Evolutionary conservation across 2,888 invertebrate species (phyloP), one percentile per base, ranked within the genome.

Genomic region (Micropterix aruncella): DNA sequence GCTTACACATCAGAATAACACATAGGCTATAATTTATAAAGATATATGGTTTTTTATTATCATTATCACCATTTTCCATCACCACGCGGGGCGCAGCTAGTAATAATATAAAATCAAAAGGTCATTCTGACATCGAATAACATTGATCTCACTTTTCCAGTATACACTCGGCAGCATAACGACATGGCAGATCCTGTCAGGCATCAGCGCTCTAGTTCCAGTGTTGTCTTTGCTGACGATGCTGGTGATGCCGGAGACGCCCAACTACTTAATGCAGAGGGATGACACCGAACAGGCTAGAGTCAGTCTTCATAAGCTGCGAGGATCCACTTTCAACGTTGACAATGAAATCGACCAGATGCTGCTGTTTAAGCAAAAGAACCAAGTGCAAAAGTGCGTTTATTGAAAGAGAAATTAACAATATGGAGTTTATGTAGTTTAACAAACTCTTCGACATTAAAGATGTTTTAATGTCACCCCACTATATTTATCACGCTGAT

Each of bases 171-270:
- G 83, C 41, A 73, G 79, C 47, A 59, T 65, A 5, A 65, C 78
- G 5, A 56, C 70, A 17, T 85, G 84, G 84, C 71, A 76, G 46
- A 59, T 71, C 2, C 62, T 80, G 38, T 82, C 84, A 0, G 71
- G 74, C 0, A 59, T 83, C 49, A 81, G 80, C 52, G 66, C 77
- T 0, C 56, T 74, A 2, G 55, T 83, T 1, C 79, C 83, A 0
- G 64, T 77, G 0, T 46, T 79, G 1, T 75, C 80, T 0, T 56
- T 83, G 0, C 50, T 79, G 0, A 61, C 75, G 0, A 77, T 80
- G 68, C 62, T 78, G 17, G 57, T 79, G 9, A 69, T 82, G 44
- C 84, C 85, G 0, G 85, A 86, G 56, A 77, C 83, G 0, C 85
- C 86, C 1, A 77, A 82, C 53, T 85, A 75, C 60, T 72, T 83